These are phyloP conservation scores for Mystacides longicornis DNA, from an alignment of 2,888 invertebrate species.

Conservation along the genomic window DNA sequence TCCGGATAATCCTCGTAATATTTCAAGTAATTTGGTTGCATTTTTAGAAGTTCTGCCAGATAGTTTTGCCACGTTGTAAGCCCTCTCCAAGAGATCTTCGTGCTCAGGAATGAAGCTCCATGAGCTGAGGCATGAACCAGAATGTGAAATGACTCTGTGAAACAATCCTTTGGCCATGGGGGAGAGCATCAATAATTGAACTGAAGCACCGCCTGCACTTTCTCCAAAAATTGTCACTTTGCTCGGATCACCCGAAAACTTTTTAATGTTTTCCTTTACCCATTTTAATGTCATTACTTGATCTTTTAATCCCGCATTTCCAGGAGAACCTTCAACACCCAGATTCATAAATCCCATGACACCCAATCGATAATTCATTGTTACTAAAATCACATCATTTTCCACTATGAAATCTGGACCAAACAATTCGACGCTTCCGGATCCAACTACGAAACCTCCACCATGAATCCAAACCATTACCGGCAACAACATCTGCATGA, in stretches of 20 bases:
- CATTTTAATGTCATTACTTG: slow-evolving; percentile 48
- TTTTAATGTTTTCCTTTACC: slow-evolving; percentile 43
- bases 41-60: slow-evolving; percentile 31
- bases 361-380: slow-evolving; percentile 23
- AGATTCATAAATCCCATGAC: slow-evolving; percentile 21
- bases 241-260: slow-evolving; percentile 44
- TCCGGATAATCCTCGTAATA: slow-evolving; percentile 34
- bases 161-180: slow-evolving; percentile 45
- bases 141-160: slow-evolving; percentile 48
- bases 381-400: slow-evolving; percentile 18
- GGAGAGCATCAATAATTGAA: slow-evolving; percentile 41
- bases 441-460: slow-evolving; percentile 21
- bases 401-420: slow-evolving; percentile 21
- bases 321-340: slow-evolving; percentile 18
- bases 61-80: slow-evolving; percentile 33
- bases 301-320: slow-evolving; percentile 34
- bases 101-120: slow-evolving; percentile 38
- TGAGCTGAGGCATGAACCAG: slow-evolving; percentile 44
- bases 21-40: slow-evolving; percentile 33
- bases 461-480: slow-evolving; percentile 25
- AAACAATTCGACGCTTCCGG: slow-evolving; percentile 13
- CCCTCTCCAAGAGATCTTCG: slow-evolving; percentile 31
- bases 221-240: slow-evolving; percentile 48
- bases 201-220: slow-evolving; percentile 47
- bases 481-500: slow-evolving; percentile 9